Conservation (phyloP, 2,113 vertebrate genomes). For the Misgurnus anguillicaudatus region DNA sequence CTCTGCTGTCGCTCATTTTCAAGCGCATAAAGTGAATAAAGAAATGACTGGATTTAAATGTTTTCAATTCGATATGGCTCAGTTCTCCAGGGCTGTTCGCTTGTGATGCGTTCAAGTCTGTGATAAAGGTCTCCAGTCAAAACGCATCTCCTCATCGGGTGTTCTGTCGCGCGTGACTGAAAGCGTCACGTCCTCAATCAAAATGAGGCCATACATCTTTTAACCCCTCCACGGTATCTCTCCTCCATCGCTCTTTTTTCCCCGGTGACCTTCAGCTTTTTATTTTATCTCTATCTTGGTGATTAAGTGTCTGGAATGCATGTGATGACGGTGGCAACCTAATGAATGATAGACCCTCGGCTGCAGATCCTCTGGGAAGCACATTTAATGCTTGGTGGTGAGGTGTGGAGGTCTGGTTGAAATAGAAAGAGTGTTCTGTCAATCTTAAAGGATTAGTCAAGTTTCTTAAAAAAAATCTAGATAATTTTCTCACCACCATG, state of each 20-base stretch:
- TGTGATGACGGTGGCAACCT: conserved; percentile 47
- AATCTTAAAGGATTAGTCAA: too few species aligned
- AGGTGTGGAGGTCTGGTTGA: conserved; percentile 10
- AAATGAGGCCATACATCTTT: conserved; percentile 36
- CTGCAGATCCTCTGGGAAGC: conserved; percentile 51
- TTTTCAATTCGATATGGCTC: conserved; percentile 3
- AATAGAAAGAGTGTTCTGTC: background rate
- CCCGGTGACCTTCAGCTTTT: conserved; percentile 50
- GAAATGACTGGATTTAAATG: conserved; percentile 33
- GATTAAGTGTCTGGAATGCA: conserved; percentile 52
- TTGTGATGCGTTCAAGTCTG: conserved; percentile 27
- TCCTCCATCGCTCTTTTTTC: conserved; percentile 18
- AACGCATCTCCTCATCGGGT: conserved; percentile 30
- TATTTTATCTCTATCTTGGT: conserved; percentile 46
- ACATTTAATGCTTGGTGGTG: conserved; percentile 36
- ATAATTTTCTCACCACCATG: too few species aligned
- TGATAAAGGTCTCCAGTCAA: conserved; percentile 42
- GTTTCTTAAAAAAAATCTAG: too few species aligned
- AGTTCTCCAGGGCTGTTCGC: conserved; percentile 16
- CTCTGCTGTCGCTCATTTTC: background rate
- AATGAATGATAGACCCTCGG: conserved; percentile 55
- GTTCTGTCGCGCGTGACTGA: conserved; percentile 8
- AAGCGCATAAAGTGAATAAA: conserved; percentile 23
- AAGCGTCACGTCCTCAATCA: conserved; percentile 42
- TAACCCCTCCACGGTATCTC: conserved; percentile 13